Conservation (phyloP, 2,113 vertebrate genomes). For the Petromus typicus region DNA sequence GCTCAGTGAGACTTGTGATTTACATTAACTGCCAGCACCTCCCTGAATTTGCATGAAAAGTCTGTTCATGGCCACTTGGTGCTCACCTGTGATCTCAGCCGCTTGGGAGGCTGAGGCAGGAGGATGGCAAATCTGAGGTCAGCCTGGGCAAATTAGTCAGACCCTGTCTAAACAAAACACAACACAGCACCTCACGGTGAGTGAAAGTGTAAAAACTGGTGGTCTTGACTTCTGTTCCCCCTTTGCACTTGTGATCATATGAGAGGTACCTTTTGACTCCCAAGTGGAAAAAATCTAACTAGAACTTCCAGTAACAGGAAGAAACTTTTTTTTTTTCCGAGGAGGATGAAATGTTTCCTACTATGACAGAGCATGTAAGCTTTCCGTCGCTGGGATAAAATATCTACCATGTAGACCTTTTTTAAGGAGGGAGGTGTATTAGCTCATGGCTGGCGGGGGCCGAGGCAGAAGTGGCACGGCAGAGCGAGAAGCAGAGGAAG, state of each 20-base stretch:
- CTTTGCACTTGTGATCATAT: neutral
- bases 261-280: neutral
- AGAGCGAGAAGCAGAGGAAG: too few species aligned
- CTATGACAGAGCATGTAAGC: too few species aligned
- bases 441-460: too few species aligned
- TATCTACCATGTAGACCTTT: too few species aligned
- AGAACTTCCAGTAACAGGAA: neutral
- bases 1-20: conserved; percentile 82
- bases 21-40: conserved; percentile 81
- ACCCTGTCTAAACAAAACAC: too few species aligned
- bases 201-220: neutral
- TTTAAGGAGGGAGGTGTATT: too few species aligned
- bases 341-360: too few species aligned
- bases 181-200: neutral
- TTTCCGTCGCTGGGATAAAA: too few species aligned
- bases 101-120: neutral
- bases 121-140: neutral
- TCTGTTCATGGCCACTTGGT: neutral
- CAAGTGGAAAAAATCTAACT: neutral
- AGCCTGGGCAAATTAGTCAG: neutral
- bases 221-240: neutral
- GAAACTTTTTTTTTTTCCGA: neutral
- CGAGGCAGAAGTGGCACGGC: too few species aligned
- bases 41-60: conserved; percentile 80
- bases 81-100: neutral